Evolutionary conservation across 2,113 vertebrate genomes (phyloP), one percentile per base, ranked within the genome.

Genomic region (Trogon surrucura): DNA sequence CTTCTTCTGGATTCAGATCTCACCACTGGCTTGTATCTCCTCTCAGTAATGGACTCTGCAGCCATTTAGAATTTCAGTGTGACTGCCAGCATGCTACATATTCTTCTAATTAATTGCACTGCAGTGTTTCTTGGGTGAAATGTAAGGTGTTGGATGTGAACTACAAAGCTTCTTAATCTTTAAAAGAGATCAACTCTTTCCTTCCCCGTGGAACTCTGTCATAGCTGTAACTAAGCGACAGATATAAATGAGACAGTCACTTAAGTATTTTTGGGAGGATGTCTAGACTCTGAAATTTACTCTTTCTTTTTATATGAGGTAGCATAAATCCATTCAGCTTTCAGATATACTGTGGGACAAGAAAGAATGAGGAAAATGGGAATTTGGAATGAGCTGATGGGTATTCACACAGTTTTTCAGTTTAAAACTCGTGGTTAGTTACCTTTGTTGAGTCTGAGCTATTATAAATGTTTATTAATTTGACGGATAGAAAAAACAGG

Each of bases 231-330:
- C 67, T 69, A 80, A 81, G 64, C 0, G 1, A 83, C 64, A 80
- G 88, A 65, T 70, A 47, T 85, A 93, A 93, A 90, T 88, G 85
- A 92, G 45, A 58, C 38, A 36, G 70, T 93, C 51, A 67, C 20
- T 84, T 47, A 88, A 67, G 64, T 92, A 60, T 95, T 91, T 94
- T 60, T 18, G 44, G 20, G 72, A 91, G 45, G 54, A 66, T 83
- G 75, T 94, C 92, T 96, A 93, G 88, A 70, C 80, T 86, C 60
- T 95, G 77, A 93, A 95, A 93, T 44, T 60, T 92, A 56, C 53
- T 72, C 58, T 90, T 95, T 69, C 85, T 88, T 94, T 89, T 91
- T 78, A 74, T 86, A 66, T 61, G 64, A 92, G 88, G 47, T 84
- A 92, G 56, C 53, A 56, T 84, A 90, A 93, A 92, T 81, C 47